Evolutionary conservation across 2,797 vertebrate genomes (phyloP).

Genomic region (Coranthus polyacanthus): DNA sequence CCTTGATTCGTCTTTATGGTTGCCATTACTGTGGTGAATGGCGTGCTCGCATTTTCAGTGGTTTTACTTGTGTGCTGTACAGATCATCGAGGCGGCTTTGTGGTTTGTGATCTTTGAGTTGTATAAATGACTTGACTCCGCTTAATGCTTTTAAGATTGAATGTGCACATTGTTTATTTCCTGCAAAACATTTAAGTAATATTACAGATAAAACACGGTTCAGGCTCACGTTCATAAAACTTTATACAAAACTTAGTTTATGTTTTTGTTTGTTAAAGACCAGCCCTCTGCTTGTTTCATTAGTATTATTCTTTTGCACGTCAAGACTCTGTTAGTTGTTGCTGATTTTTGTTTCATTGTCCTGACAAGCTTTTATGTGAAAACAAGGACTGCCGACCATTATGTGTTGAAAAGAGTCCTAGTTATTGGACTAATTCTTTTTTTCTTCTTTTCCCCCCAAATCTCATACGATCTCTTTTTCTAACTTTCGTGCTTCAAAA

Average conservation of each 20-base stretch:
- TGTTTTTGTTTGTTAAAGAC: constrained; percentile 1
- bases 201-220: neutral
- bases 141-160: no score
- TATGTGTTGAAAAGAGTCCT: constrained; percentile 12
- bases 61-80: neutral
- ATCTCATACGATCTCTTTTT: neutral
- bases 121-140: no score
- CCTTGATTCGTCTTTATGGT: constrained; percentile 37
- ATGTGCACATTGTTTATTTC: neutral
- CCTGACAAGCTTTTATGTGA: neutral
- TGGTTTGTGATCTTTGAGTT: no score
- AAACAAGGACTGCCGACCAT: neutral
- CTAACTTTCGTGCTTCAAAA: constrained; percentile 3
- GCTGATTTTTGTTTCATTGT: constrained; percentile 2
- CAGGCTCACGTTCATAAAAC: neutral
- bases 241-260: neutral
- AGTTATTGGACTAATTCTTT: constrained; percentile 1
- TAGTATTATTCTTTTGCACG: neutral
- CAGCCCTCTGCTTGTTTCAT: constrained; percentile 13
- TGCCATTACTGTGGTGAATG: constrained; percentile 29
- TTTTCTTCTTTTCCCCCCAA: neutral
- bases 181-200: neutral
- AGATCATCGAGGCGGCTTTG: no score
- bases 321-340: constrained; percentile 3
- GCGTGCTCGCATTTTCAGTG: constrained; percentile 20